Evolutionary conservation across 2,113 vertebrate genomes (phyloP), one percentile per base, ranked within the genome.

Genomic region (Dicaeum eximium): DNA sequence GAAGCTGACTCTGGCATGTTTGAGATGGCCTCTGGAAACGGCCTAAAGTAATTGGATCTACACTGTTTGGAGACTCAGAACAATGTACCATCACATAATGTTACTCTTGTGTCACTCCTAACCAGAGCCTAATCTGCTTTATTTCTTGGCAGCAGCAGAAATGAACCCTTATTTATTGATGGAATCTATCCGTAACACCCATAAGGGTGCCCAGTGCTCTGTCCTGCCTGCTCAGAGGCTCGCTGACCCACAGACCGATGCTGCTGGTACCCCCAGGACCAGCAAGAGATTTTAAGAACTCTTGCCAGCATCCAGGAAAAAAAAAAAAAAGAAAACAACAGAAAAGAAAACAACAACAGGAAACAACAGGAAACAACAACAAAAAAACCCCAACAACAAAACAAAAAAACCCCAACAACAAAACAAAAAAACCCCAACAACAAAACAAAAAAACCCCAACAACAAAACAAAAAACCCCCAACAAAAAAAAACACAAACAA

Each of bases 11-110:
- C 61, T 73, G 35, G 25, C 12, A 15, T 8, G 44, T 17, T 7
- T 22, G 35, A 80, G 37, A 75, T 20, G 28, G 28, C 27, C 33
- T 18, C 21, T 72, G 42, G 20, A 45, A 81, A 66, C 0, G 0
- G 21, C 48, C 53, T 27, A 6, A 50, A 85, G 12, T 20, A 84
- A 51, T 3, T 47, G n/a, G 28, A 66, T 67, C 21, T 28, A 18
- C 35, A 24, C 30, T 13, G 19, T 67, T 48, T 80, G 48, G 21
- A 48, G 56, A 28, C 48, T 77, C 48, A 80, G 28, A 82, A 80
- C 24, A 67, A 9, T 16, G 7, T 37, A 57, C 18, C 21, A 57
- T 23, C 53, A 45, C 18, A 9, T 12, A 25, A 28, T 33, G 58
- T 35, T 66, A 42, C 38, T 69, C 58, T 44, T 61, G 22, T 30